A percentile compares a stretch with the other conserved stretches of the same genome.
These are phyloP conservation scores for Pluvianellus socialis DNA, from an alignment of 2,113 vertebrate genomes.

Conservation along the genomic window DNA sequence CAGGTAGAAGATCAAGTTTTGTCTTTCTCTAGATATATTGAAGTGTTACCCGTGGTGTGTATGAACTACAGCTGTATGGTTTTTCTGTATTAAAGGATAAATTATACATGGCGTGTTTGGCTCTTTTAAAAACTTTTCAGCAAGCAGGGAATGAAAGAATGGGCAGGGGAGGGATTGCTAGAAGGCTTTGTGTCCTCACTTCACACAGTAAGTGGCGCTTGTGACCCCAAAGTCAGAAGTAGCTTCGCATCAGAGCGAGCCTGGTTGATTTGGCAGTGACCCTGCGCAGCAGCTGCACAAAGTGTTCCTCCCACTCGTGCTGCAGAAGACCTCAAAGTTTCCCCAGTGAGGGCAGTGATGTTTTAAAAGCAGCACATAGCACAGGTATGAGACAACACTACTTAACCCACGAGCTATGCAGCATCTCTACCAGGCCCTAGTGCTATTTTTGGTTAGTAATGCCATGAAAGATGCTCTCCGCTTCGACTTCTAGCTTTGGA, in stretches of 20 bases:
- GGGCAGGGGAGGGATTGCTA: not conserved
- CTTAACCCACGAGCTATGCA: not conserved
- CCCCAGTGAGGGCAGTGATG: rapidly evolving
- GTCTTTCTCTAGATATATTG: slow-evolving; percentile 14
- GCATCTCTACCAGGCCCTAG: not conserved
- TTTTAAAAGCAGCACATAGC: not conserved
- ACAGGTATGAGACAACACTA: not conserved
- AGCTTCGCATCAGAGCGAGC: not conserved
- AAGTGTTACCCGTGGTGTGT: slow-evolving; percentile 63
- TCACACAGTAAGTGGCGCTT: not conserved
- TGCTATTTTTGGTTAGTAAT: not conserved
- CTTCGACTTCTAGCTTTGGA: not conserved
- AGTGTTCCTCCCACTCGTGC: not conserved
- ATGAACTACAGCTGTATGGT: slow-evolving; percentile 26
- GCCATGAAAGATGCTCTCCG: not conserved
- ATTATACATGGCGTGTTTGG: not conserved
- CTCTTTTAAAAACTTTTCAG: not conserved
- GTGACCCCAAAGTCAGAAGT: not conserved
- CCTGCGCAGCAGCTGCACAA: not conserved
- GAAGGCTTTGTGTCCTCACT: not conserved
- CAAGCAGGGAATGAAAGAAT: not conserved
- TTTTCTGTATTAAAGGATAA: slow-evolving; percentile 71
- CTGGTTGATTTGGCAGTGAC: not conserved
- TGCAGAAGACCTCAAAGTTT: not conserved
- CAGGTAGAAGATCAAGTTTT: slow-evolving; percentile 16